These are phyloP conservation scores for Apogon hyalosoma DNA, from an alignment of 2,797 vertebrate species.

Conservation along the genomic window DNA sequence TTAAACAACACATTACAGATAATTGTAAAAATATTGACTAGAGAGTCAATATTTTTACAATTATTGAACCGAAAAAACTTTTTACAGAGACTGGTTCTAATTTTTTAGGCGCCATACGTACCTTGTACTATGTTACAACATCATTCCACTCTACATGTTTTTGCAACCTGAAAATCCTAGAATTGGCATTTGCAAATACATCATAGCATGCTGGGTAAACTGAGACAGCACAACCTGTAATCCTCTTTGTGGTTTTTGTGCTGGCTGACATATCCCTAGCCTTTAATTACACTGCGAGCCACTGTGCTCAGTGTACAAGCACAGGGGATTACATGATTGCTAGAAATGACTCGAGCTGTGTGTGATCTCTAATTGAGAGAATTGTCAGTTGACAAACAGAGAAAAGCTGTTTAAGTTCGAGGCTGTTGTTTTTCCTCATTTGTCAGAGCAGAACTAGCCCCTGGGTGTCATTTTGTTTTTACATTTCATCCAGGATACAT, in stretches of 20 bases:
- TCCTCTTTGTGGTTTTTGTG: conserved; percentile 57
- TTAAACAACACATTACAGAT: too few relatives aligned
- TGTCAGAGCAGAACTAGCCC: neutral
- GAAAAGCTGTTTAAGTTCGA: conserved; percentile 22
- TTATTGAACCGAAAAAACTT: too few relatives aligned
- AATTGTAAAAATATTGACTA: too few relatives aligned
- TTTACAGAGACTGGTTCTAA: neutral
- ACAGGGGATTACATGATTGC: conserved; percentile 29
- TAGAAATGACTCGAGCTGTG: conserved; percentile 34
- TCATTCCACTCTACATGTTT: neutral
- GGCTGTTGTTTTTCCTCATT: too few relatives aligned
- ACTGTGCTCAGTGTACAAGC: conserved; percentile 5
- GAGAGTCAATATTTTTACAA: too few relatives aligned
- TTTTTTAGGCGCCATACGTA: neutral
- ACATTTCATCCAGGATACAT: neutral
- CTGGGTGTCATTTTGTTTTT: conserved; percentile 14
- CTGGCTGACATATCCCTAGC: conserved; percentile 20
- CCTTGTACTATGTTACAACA: neutral
- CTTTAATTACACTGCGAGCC: conserved; percentile 34
- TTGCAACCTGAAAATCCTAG: conserved; percentile 9
- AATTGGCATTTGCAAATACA: neutral
- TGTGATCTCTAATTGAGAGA: conserved; percentile 24
- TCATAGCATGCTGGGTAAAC: conserved; percentile 26
- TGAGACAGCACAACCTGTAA: conserved; percentile 44
- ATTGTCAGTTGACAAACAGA: conserved; percentile 7